These are phyloP conservation scores for Murina feae DNA, from an alignment of 2,113 vertebrate genomes.

Conservation along the genomic window DNA sequence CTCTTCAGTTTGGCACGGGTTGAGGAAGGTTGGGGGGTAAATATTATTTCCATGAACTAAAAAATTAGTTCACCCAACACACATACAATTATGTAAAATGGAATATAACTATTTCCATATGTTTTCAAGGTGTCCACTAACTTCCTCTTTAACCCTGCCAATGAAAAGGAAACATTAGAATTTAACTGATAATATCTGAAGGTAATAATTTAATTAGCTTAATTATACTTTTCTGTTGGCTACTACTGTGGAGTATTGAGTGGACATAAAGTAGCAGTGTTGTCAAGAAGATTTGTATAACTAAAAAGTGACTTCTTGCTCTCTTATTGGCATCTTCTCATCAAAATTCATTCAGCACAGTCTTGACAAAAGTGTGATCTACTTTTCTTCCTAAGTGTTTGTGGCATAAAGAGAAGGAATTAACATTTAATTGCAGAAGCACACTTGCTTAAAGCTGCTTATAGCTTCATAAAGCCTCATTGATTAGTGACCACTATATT, in stretches of 20 bases:
- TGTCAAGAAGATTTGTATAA: not conserved
- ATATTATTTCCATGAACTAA: conserved; percentile 32
- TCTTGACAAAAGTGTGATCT: not conserved
- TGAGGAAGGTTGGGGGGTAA: not conserved
- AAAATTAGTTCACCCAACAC: conserved; percentile 27
- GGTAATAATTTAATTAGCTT: conserved; percentile 28
- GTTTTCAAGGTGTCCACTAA: not conserved
- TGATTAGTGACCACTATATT: not conserved
- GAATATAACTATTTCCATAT: conserved; percentile 30
- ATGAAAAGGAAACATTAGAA: conserved; percentile 5
- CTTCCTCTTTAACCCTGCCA: not conserved
- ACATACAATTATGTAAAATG: conserved; percentile 19
- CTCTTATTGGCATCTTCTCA: not conserved
- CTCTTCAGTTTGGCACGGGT: not conserved
- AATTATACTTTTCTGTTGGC: not conserved
- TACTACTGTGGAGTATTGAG: not conserved
- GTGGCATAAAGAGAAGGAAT: not conserved
- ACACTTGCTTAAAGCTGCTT: not conserved
- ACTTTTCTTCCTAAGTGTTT: not conserved
- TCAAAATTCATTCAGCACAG: not conserved
- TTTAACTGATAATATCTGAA: conserved; percentile 19
- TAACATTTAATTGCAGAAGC: not conserved
- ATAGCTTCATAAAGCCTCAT: not conserved
- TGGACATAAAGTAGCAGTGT: not conserved
- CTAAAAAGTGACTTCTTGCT: not conserved